Base-by-base conservation (phyloP, 2,888 invertebrate species). In the Andrena flavipes region DNA sequence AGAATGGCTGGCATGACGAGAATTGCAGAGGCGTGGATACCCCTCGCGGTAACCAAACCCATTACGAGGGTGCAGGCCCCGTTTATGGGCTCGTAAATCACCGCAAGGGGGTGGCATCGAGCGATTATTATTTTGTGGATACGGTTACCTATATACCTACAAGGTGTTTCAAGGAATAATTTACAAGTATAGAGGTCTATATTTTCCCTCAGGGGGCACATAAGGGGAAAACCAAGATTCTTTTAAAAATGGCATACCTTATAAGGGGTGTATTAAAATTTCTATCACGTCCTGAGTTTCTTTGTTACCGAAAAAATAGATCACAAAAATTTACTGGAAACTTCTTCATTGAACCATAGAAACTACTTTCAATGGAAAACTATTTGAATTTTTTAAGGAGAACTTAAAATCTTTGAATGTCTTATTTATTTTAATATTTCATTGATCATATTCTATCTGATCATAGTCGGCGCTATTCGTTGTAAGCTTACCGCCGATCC, bases 31-130 rank as follows among this genome's bases (percentile, higher is more conserved):
- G 82, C 67, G 74, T 83, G 82, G 76, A 67, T 75, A 73, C 23
- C 69, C 69, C 74, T 73, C 70, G 76, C 74, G 75, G 79, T 80
- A 83, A 79, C 76, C 81, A 80, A 79, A 81, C 80, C 87, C 81
- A 84, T 90, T 89, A 88, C 81, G 77, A 78, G 85, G 88, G 84
- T 84, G 82, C 86, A 86, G 84, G 84, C 80, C 82, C 88, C 87
- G 87, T 91, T 92, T 91, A 92, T 91, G 88, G 90, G 84, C 84
- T 88, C 91, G 89, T 91, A 91, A 90, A 92, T 91, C 90, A 90
- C 82, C 85, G 26, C n/a, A 70, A 60, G 72, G 70, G 74, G 79
- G 79, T 73, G 64, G 69, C 54, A 69, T 82, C 48, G 62, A 69
- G 54, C 76, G 83, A 85, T 87, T 83, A 87, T 87, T 84, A 86